phyloP scores from a whole-genome alignment of 2,113 vertebrate genomes.

The Dromaius novaehollandiae region DNA sequence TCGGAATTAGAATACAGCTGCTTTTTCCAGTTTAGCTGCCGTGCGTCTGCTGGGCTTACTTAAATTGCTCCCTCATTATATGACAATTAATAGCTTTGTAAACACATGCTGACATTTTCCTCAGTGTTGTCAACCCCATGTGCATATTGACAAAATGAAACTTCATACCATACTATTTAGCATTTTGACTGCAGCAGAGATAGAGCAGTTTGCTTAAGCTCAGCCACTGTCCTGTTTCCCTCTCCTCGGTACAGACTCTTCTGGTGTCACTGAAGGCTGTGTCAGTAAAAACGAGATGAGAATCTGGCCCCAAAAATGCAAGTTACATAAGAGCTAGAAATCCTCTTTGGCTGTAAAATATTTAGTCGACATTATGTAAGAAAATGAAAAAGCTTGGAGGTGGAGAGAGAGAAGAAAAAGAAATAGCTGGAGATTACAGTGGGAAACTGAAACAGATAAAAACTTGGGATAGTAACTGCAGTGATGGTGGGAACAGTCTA shows the following conservation, averaged over 20 bases:
- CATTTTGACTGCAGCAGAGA: background rate
- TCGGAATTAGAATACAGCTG: background rate
- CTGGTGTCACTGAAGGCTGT: background rate
- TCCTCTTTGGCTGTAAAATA: constrained; percentile 50
- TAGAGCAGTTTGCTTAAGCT: background rate
- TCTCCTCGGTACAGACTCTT: background rate
- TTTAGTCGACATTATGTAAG: constrained; percentile 51
- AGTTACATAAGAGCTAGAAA: constrained; percentile 38
- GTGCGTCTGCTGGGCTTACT: background rate
- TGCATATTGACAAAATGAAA: background rate
- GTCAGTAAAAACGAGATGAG: constrained; percentile 1
- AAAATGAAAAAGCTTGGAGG: constrained; percentile 47
- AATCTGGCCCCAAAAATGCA: constrained; percentile 8
- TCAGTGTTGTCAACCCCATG: background rate
- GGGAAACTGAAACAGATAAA: constrained; percentile 41
- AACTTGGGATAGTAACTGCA: constrained; percentile 4
- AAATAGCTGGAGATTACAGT: constrained; percentile 48
- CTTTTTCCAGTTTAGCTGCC: background rate
- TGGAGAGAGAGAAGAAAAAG: constrained; percentile 3
- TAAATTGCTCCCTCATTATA: background rate
- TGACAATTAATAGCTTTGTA: constrained; percentile 14
- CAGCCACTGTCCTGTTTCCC: background rate
- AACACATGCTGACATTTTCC: background rate
- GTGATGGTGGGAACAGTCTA: constrained; percentile 6
- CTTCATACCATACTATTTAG: background rate